A percentile compares a stretch with the other conserved stretches of the same genome.
phyloP scores from a whole-genome alignment of 2,888 invertebrate species.

The Glyphotaelius pellucidus region DNA sequence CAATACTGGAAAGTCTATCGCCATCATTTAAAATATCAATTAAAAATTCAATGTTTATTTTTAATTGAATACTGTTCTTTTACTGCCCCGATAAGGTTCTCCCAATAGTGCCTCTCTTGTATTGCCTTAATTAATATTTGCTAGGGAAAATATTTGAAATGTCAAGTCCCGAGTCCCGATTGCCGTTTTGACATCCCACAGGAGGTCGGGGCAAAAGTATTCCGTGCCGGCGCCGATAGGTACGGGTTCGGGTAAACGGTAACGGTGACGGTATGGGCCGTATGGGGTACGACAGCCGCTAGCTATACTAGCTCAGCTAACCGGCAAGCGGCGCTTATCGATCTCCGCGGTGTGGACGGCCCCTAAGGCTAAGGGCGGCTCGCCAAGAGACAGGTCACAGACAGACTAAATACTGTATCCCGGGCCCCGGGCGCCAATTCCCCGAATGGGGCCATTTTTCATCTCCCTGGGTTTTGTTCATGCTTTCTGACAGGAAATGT shows the following conservation, averaged over 20 bases:
- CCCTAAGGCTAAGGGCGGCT: constrained; percentile 11
- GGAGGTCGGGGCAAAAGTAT: constrained; percentile 14
- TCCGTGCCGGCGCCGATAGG: constrained; percentile 42
- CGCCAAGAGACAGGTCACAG: constrained; percentile 18
- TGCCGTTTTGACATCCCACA: background rate
- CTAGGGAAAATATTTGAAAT: background rate
- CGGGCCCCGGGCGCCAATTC: constrained; percentile 17
- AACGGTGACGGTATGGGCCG: background rate
- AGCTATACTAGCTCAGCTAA: background rate
- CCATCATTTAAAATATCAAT: background rate
- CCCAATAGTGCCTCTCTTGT: background rate
- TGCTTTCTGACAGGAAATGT: background rate
- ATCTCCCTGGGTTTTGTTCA: background rate
- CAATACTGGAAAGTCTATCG: background rate
- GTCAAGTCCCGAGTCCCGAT: background rate
- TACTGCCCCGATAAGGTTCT: background rate
- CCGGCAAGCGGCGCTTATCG: background rate
- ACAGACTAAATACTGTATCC: background rate
- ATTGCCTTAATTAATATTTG: background rate
- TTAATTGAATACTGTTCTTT: background rate
- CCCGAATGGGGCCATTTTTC: constrained; percentile 20
- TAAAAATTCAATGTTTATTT: background rate
- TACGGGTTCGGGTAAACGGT: background rate
- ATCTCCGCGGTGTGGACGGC: constrained; percentile 14
- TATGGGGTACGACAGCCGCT: background rate